Conservation (phyloP, 2,797 vertebrate genomes). For the Microctenopoma lineatum region DNA sequence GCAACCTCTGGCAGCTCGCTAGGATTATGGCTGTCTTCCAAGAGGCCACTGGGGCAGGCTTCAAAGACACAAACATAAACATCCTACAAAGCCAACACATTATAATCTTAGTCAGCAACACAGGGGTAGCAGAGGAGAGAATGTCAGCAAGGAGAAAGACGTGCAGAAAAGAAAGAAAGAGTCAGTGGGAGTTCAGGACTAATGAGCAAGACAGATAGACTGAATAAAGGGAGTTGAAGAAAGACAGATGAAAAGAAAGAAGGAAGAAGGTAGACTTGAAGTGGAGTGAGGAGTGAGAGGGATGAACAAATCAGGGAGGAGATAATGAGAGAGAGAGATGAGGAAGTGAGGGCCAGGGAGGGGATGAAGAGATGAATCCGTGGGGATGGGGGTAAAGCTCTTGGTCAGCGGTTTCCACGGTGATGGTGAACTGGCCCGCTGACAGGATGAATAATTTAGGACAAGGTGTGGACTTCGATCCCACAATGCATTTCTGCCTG, state of each 20-base stretch:
- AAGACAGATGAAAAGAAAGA: constrained; percentile 68
- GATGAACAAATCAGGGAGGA: constrained; percentile 59
- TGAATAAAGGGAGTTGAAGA: constrained; percentile 63
- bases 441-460: constrained; percentile 86
- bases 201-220: constrained; percentile 78
- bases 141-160: constrained; percentile 42
- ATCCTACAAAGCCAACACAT: constrained; percentile 71
- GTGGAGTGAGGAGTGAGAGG: constrained; percentile 47
- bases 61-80: constrained; percentile 79
- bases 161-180: constrained; percentile 42
- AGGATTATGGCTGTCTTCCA: constrained; percentile 75
- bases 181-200: constrained; percentile 65
- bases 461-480: constrained; percentile 80
- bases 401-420: constrained; percentile 83
- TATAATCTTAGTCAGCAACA: constrained; percentile 77
- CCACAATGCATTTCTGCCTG: constrained; percentile 77
- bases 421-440: constrained; percentile 73
- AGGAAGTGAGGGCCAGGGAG: constrained; percentile 68
- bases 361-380: constrained; percentile 74
- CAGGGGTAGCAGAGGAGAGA: constrained; percentile 43
- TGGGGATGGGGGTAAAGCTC: constrained; percentile 77
- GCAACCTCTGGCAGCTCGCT: constrained; percentile 57
- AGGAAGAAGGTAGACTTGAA: constrained; percentile 50
- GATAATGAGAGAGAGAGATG: constrained; percentile 63
- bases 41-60: constrained; percentile 69